phyloP scores from a whole-genome alignment of 2,113 vertebrate species.

The Epinephelus moara region DNA sequence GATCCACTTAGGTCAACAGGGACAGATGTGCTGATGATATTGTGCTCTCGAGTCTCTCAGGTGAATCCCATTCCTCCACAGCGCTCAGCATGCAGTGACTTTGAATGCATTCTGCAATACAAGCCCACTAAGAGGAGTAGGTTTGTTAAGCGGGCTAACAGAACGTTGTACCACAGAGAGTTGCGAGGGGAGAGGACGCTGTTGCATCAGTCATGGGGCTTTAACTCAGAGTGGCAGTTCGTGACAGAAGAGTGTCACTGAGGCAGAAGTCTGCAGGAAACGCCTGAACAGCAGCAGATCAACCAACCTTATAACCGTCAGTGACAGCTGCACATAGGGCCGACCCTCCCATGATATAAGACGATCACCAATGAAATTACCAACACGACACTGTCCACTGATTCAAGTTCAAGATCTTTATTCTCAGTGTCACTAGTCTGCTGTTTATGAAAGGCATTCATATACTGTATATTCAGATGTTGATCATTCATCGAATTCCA shows the following conservation, averaged over 20 bases:
- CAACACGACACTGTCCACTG: neutral
- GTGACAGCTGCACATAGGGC: conserved; percentile 23
- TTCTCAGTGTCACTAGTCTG: neutral
- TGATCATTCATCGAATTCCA: no score
- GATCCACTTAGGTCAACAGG: conserved; percentile 32
- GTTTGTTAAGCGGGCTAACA: conserved; percentile 43
- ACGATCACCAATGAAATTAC: conserved; percentile 13
- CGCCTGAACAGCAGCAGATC: conserved; percentile 36
- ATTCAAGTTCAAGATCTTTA: neutral
- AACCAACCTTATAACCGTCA: conserved; percentile 45
- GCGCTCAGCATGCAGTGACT: conserved; percentile 11
- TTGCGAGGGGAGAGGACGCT: neutral
- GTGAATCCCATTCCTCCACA: conserved; percentile 1
- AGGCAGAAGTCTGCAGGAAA: conserved; percentile 44
- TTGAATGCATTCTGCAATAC: conserved; percentile 11
- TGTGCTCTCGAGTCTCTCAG: conserved; percentile 14
- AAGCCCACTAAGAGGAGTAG: conserved; percentile 7
- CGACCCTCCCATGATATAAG: neutral
- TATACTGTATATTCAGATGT: neutral
- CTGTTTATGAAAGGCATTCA: neutral
- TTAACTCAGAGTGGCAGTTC: conserved; percentile 52
- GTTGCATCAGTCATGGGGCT: conserved; percentile 42
- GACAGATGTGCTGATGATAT: conserved; percentile 29
- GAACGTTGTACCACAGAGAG: neutral
- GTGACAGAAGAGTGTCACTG: conserved; percentile 43